Base-by-base conservation (phyloP, 2,797 vertebrate species). In the Rhinophrynus dorsalis region DNA sequence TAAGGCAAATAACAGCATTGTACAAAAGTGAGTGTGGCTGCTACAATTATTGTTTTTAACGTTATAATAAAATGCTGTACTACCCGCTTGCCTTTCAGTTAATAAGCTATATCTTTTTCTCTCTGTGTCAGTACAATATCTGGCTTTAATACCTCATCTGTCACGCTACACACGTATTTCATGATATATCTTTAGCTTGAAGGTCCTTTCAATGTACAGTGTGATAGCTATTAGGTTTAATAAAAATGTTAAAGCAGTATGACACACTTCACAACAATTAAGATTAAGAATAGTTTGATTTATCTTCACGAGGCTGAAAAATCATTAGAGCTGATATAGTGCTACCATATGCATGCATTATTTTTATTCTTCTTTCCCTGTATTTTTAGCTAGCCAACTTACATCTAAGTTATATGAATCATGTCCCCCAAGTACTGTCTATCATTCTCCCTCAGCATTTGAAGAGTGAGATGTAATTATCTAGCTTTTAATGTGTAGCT, bases 251-350 rank as follows among this genome's bases (percentile, higher is more conserved):
- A 73, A 73, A 52, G 54, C 69, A 42, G 33, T 66, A 56, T 66
- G 69, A 73, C 69, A 73, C 59, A 59, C 62, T 73, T 65, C 61
- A 73, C 65, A 73, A 73, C 69, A 73, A 73, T 73, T 73, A 73
- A 66, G 62, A 73, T 73, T 65, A 44, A 66, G 45, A 73, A 58
- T 73, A 27, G 27, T 7, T 59, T 73, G 69, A 73, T 73, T 66
- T 73, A 73, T 66, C 33, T 59, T 12, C 27, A 59, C 45, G 51
- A 35, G 40, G 40, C 35, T 20, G 54, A 66, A 55, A 66, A 73
- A 73, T 66, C 61, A 66, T 72, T 64, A 72, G 11, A 17, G 35
- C 37, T 50, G 54, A 52, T 65, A 66, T 58, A 73, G 37, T 66
- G 69, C 69, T 59, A 73, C 54, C 69, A 73, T 73, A 66, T 73